Percentiles rank a stretch among this genome's conserved stretches.
Evolutionary conservation across 2,113 vertebrate genomes (phyloP).

Genomic region (Saimiri boliviensis): DNA sequence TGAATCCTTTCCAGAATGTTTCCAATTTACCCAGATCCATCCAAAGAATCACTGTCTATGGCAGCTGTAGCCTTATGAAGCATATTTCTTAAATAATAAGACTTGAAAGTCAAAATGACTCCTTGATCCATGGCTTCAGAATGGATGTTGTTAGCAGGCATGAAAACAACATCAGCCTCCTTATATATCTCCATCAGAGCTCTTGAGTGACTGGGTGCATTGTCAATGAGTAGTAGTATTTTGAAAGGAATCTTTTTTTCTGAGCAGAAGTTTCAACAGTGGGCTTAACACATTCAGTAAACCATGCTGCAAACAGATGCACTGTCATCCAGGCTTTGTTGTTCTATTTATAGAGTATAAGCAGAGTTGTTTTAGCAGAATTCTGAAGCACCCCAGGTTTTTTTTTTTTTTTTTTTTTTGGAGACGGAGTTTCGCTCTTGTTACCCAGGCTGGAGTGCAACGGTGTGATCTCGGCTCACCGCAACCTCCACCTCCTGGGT

Average conservation of each 20-base stretch:
- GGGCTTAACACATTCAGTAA: not conserved
- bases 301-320: not conserved
- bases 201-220: not conserved
- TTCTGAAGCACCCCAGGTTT: not conserved
- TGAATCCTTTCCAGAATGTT: not conserved
- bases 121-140: not conserved
- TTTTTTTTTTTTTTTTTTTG: no score
- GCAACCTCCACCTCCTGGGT: no score
- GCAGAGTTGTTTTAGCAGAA: not conserved
- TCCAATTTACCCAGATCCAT: not conserved
- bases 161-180: not conserved
- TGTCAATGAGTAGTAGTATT: not conserved
- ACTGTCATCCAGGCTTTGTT: not conserved
- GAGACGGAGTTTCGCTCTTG: no score
- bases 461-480: no score
- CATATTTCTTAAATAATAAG: not conserved
- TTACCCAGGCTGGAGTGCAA: no score
- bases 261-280: not conserved
- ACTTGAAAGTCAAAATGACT: not conserved
- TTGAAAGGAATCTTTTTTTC: not conserved
- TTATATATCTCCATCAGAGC: not conserved
- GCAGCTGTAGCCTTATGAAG: not conserved
- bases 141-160: not conserved
- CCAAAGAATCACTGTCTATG: not conserved
- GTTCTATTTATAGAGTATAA: not conserved